Evolutionary conservation across 2,797 vertebrate species (phyloP), one percentile per base, ranked within the genome.

Genomic region (Lates japonicus): DNA sequence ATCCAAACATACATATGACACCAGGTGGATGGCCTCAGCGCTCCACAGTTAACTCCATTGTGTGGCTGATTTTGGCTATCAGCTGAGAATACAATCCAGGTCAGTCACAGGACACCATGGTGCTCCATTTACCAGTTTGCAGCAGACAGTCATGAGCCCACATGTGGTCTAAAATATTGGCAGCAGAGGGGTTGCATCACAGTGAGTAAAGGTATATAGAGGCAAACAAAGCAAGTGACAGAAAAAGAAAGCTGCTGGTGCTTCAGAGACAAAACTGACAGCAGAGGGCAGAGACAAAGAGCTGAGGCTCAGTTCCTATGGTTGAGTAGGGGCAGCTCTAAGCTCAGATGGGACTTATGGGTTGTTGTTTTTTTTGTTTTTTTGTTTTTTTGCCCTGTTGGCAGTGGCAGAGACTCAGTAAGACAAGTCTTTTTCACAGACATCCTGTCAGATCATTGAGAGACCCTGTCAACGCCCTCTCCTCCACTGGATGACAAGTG

Each of bases 1-100:
- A 75, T 86, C 67, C 77, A 88, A 88, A 80, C 13, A 14, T 64
- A 85, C 81, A 90, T 81, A 84, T 81, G 87, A 88, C 87, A 91
- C 86, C 91, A 57, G 52, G 76, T 88, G 86, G 81, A 86, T 64
- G 91, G 80, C 84, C 60, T 88, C 22, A 31, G 7, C 74, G 22
- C 46, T n/a, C 86, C 68, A 62, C n/a, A 37, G 62, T 85, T 88
- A 68, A 79, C 52, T 62, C 81, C 63, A 87, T 84, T 92, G 84
- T 90, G 80, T 67, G 19, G 61, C 67, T 82, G 42, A 73, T 77
- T 90, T 79, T 85, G 85, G 85, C 83, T 89, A 77, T 75, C 54
- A 79, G 82, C 70, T 52, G 63, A 82, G 59, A 80, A 69, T 86
- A 85, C 72, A 58, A 73, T 71, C 54, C 70, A 70, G 78, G 71